Base-by-base conservation (phyloP, 2,888 invertebrate species). In the Blomia tropicalis region DNA sequence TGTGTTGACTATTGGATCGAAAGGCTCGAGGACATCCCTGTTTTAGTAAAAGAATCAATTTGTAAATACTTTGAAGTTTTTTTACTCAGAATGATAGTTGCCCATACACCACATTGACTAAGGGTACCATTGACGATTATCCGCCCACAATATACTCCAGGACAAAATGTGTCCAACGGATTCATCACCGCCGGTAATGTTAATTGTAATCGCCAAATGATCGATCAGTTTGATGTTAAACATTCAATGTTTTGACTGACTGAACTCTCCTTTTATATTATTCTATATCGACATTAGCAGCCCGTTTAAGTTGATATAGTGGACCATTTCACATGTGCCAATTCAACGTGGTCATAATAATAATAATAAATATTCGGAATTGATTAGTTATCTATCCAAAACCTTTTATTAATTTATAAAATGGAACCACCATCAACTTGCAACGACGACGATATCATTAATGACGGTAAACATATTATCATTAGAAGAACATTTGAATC, bases 141-240 rank as follows among this genome's bases (percentile, higher is more conserved):
- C 59, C 86, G 80, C 1, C 89, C 90, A 73, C 90, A 90, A 71
- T 88, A 90, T 60, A 82, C 74, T 0, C 90, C 90, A 17, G 88
- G 87, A 72, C 89, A 90, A 22, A 2, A 5, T 2, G 29, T 44
- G 32, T 56, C 29, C 56, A 36, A 25, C 31, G 25, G 25, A 5
- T 4, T 56, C 29, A 56, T 56, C 25, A 36, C 54, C 22, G 51
- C 22, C 7, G 51, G 41, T n/a, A 41, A 14, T 41, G 41, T 14
- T 41, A 41, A 14, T n/a, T 14, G 41, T n/a, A n/a, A n/a, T n/a
- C n/a, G n/a, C n/a, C n/a, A n/a, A n/a, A n/a, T n/a, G n/a, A n/a
- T n/a, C n/a, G n/a, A n/a, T n/a, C n/a, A n/a, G n/a, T n/a, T n/a
- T n/a, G n/a, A n/a, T n/a, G n/a, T n/a, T n/a, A n/a, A n/a, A n/a